Base-by-base conservation (phyloP, 2,888 invertebrate genomes). In the Harpalus rubripes region DNA sequence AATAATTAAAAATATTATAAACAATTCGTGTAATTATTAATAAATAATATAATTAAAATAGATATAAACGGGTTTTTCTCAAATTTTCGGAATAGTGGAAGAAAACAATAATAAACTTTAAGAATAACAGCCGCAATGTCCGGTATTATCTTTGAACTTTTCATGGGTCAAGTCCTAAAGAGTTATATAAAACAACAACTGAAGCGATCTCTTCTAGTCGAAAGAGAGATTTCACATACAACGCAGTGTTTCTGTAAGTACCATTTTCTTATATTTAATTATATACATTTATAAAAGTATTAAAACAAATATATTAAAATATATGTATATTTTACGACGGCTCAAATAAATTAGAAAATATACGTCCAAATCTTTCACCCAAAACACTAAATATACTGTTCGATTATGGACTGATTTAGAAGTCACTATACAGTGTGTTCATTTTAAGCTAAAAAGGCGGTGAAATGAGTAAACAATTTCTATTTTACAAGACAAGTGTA, bases 21-120 rank as follows among this genome's bases (percentile, higher is more conserved):
- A 32, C 5, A 32, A 32, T 32, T 5, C 32, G 32, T 32, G 32
- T 5, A 63, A 10, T 63, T 63, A 26, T 26, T 63, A 22, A 26
- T 63, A 58, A 78, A 78, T 32, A 78, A 4, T 56, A 32, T 56
- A 58, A 32, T n/a, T 58, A 78, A 78, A 22, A 18, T 58, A 56
- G 58, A 52, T 8, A 78, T 78, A 78, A 56, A 26, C 7, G 78
- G 78, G 78, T 78, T 78, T 78, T 78, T 78, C 58, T 16, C 18
- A n/a, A 78, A 58, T 78, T 78, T 78, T 58, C n/a, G 58, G 78
- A 78, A 78, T n/a, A n/a, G 78, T 58, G 32, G 12, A 12, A 78
- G 7, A 56, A 56, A 58, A 78, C 58, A 58, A 18, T 76, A 8
- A 39, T 41, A 26, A 18, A 63, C 32, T 32, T 5, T 32, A 15